These are phyloP conservation scores for Drosophila flavopinicola DNA, from an alignment of 2,888 invertebrate species.

Conservation along the genomic window DNA sequence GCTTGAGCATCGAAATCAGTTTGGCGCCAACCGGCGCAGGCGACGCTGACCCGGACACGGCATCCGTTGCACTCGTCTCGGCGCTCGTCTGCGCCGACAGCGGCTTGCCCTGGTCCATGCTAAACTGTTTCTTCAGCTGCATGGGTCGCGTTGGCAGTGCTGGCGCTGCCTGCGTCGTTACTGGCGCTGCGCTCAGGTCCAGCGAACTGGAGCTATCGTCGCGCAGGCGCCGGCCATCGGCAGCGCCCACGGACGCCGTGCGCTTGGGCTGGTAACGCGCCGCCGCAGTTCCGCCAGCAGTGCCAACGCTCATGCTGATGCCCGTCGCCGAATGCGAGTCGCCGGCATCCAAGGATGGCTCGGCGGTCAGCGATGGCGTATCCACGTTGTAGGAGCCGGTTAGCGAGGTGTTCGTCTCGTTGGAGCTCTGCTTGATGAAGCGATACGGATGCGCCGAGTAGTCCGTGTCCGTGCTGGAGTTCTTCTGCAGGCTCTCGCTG, in stretches of 20 bases:
- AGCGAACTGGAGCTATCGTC: constrained; percentile 69
- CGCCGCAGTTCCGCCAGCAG: constrained; percentile 61
- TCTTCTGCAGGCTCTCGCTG: constrained; percentile 84
- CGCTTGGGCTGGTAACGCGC: constrained; percentile 80
- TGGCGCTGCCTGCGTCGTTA: constrained; percentile 70
- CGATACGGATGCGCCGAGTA: constrained; percentile 84
- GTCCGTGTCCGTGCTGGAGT: constrained; percentile 84
- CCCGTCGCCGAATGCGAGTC: constrained; percentile 75
- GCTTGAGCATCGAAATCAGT: constrained; percentile 82
- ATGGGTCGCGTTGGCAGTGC: constrained; percentile 80
- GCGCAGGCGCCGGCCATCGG: constrained; percentile 69
- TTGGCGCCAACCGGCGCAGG: constrained; percentile 71
- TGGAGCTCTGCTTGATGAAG: constrained; percentile 84
- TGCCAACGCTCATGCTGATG: constrained; percentile 58
- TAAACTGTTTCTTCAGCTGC: constrained; percentile 84
- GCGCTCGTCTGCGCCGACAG: constrained; percentile 61
- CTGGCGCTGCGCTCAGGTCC: constrained; percentile 71
- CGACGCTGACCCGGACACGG: constrained; percentile 53
- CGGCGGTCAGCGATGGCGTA: constrained; percentile 83
- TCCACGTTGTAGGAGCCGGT: constrained; percentile 84
- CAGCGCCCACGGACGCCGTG: constrained; percentile 82
- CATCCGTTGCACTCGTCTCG: constrained; percentile 34
- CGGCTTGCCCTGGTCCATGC: constrained; percentile 83
- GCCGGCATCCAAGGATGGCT: constrained; percentile 83
- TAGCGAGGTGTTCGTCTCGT: constrained; percentile 84